Conservation (phyloP, 2,888 invertebrate species). For the Scotopteryx bipunctaria region DNA sequence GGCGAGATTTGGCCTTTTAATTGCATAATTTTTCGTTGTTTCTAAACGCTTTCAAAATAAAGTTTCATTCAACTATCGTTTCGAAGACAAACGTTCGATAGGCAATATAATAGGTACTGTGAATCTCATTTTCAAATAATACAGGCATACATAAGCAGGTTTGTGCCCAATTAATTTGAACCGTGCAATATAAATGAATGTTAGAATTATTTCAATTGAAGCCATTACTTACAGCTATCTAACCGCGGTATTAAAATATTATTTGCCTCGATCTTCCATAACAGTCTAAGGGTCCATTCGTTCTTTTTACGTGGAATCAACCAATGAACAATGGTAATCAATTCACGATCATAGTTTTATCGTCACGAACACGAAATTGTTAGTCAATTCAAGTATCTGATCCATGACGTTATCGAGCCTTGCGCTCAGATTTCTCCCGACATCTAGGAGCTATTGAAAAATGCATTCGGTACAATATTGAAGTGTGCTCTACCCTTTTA, state of each 20-base stretch:
- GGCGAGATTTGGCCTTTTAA: conserved; percentile 37
- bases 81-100: background rate
- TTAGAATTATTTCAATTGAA: background rate
- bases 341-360: conserved; percentile 48
- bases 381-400: conserved; percentile 32
- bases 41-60: conserved; percentile 37
- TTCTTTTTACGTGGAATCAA: conserved; percentile 47
- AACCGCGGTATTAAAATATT: conserved; percentile 39
- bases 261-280: conserved; percentile 43
- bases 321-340: conserved; percentile 54
- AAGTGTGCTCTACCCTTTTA: too few species aligned
- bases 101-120: background rate
- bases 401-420: conserved; percentile 36
- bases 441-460: background rate
- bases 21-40: conserved; percentile 36
- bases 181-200: background rate
- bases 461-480: background rate
- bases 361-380: conserved; percentile 58
- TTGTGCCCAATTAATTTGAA: background rate
- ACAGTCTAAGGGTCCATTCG: conserved; percentile 42
- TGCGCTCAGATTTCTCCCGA: conserved; percentile 31
- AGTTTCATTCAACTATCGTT: conserved; percentile 18
- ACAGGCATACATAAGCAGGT: background rate
- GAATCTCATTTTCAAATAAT: background rate
- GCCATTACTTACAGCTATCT: conserved; percentile 20